Conservation (phyloP, 2,113 vertebrate genomes). For the Ifrita kowaldi region DNA sequence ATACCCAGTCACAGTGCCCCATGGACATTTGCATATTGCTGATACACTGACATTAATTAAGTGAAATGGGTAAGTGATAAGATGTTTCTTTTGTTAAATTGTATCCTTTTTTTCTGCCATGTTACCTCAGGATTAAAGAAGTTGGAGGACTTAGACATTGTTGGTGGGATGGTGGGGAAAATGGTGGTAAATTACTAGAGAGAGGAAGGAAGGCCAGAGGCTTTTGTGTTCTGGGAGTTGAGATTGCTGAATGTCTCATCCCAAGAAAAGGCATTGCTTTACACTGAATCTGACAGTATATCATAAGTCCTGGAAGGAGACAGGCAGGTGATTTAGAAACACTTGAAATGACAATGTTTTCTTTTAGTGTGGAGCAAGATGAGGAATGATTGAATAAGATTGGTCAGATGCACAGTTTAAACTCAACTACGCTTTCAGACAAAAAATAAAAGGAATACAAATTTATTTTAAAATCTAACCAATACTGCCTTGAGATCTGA, state of each 20-base stretch:
- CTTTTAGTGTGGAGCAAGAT: neutral
- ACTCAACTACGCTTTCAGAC: neutral
- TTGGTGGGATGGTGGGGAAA: neutral
- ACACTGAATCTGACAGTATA: neutral
- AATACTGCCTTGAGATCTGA: neutral
- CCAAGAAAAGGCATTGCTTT: neutral
- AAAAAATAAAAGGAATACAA: neutral
- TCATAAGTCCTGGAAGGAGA: neutral
- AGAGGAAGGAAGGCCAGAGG: neutral
- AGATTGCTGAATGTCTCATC: neutral
- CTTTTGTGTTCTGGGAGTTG: neutral
- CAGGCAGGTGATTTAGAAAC: neutral
- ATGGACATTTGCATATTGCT: neutral
- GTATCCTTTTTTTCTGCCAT: neutral
- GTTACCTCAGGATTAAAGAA: neutral
- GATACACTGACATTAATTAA: neutral
- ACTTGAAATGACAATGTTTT: neutral
- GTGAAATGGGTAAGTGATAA: neutral
- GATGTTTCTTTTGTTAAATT: neutral
- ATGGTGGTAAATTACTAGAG: neutral
- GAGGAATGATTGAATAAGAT: neutral
- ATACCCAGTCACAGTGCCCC: neutral
- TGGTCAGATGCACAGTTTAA: neutral
- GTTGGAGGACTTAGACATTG: neutral
- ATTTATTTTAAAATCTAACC: neutral